Conservation (phyloP, 2,113 vertebrate genomes). For the Myotis davidii region DNA sequence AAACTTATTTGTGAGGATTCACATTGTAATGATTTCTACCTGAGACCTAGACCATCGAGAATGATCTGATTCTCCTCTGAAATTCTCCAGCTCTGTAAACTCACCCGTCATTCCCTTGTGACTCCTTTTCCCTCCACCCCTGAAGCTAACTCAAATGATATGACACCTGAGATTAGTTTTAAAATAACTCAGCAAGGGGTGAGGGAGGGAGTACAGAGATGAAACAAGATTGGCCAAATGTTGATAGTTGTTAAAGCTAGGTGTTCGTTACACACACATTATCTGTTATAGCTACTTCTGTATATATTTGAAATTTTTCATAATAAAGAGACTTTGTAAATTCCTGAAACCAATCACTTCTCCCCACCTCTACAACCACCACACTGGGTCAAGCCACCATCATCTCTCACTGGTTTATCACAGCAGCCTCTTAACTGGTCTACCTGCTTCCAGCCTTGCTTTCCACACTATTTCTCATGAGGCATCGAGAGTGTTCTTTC, state of each 20-base stretch:
- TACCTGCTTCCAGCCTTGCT: neutral
- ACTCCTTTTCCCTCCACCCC: neutral
- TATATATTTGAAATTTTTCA: neutral
- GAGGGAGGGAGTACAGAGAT: accelerated
- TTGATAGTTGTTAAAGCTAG: neutral
- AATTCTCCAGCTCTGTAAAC: neutral
- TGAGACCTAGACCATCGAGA: neutral
- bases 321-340: neutral
- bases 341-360: neutral
- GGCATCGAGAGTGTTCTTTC: neutral
- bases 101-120: neutral
- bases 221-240: neutral
- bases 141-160: neutral
- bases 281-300: neutral
- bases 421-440: neutral
- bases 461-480: neutral
- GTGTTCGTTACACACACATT: neutral
- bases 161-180: neutral
- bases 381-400: neutral
- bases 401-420: neutral
- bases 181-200: neutral
- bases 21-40: neutral
- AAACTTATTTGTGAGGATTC: neutral
- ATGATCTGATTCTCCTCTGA: neutral
- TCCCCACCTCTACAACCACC: neutral